phyloP scores from a whole-genome alignment of 2,888 invertebrate species.

The Eupithecia centaureata region DNA sequence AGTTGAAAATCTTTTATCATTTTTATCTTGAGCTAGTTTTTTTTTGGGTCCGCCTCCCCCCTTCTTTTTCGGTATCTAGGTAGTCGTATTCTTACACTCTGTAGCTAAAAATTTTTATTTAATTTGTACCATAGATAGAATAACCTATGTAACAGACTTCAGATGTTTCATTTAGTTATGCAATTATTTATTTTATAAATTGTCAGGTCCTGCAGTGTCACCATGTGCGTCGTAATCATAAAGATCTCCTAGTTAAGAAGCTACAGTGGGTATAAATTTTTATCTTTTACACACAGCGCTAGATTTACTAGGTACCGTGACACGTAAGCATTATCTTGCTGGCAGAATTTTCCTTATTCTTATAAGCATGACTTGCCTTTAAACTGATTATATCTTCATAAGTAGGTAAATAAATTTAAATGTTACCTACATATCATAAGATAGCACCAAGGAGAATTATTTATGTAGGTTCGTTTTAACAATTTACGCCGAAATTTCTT shows the following conservation, averaged over 20 bases:
- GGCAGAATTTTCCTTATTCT: background rate
- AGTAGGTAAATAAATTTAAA: background rate
- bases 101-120: too few species aligned
- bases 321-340: background rate
- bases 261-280: background rate
- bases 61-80: too few species aligned
- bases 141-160: too few species aligned
- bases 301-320: background rate
- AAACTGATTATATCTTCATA: background rate
- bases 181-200: background rate
- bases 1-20: too few species aligned
- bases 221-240: background rate
- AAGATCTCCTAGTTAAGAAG: background rate
- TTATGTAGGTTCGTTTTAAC: too few species aligned
- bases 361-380: background rate
- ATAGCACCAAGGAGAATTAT: background rate
- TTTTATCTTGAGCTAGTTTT: too few species aligned
- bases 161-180: too few species aligned
- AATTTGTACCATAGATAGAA: too few species aligned
- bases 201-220: background rate
- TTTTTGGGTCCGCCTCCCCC: too few species aligned
- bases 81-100: too few species aligned
- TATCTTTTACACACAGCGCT: background rate
- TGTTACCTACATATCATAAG: background rate
- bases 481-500: too few species aligned